These are phyloP conservation scores for Ceratoteleas bidentatus DNA, from an alignment of 1,140 invertebrate species.

Conservation along the genomic window DNA sequence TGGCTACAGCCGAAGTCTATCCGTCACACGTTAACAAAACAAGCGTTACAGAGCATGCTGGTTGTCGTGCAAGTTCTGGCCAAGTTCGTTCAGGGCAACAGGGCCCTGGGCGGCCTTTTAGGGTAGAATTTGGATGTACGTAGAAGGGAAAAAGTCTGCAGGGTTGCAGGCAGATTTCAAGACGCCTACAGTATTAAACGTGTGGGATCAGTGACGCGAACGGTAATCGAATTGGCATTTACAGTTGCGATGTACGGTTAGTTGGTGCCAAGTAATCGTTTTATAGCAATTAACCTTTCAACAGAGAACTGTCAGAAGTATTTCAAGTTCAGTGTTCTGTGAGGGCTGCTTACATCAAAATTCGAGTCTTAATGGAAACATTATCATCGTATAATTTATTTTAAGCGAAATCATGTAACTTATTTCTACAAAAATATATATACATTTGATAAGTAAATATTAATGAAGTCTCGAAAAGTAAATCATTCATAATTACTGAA, in stretches of 20 bases:
- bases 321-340: too few species aligned
- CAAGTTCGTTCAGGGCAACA: slow-evolving; percentile 8
- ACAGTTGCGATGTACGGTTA: background rate
- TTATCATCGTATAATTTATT: too few species aligned
- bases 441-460: too few species aligned
- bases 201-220: slow-evolving; percentile 5
- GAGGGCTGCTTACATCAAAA: too few species aligned
- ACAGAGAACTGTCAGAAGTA: too few species aligned
- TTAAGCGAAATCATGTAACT: too few species aligned
- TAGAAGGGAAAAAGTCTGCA: background rate
- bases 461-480: too few species aligned
- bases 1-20: slow-evolving; percentile 39
- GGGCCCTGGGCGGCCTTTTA: background rate
- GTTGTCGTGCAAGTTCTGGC: slow-evolving; percentile 3
- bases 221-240: slow-evolving; percentile 9
- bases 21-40: slow-evolving; percentile 11
- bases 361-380: too few species aligned
- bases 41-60: slow-evolving; percentile 40
- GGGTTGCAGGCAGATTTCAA: background rate
- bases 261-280: background rate
- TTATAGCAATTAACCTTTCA: background rate
- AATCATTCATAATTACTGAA: too few species aligned
- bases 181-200: slow-evolving; percentile 1
- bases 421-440: too few species aligned
- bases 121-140: background rate